Base-by-base conservation (phyloP, 1,140 invertebrate species). In the Dreissena rostriformis region DNA sequence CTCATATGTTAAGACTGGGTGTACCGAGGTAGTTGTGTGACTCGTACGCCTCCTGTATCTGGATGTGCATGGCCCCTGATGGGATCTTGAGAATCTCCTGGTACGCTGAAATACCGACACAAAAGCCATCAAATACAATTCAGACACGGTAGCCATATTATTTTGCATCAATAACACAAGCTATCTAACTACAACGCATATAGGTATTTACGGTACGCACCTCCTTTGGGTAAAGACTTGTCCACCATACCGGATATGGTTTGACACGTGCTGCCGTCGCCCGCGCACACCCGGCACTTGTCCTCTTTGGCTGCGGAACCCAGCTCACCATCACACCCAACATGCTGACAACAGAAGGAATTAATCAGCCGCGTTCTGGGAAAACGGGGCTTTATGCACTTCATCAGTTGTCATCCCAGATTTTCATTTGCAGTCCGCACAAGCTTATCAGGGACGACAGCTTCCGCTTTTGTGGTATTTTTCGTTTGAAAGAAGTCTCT, bases 291-390 rank as follows among this genome's bases (percentile, higher is more conserved):
- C 2, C 97, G 97, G 92, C 98, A 98, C 49, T 95, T 95, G 93
- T 98, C 97, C 82, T 97, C 94, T 73, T 95, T 94, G 80, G 95
- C 95, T 15, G 95, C 95, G 5, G 97, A 98, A 86, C 96, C 95
- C 22, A 98, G 94, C 74, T 95, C 94, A 90, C 97, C 96, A 93
- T 98, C 97, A 93, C 98, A 98, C 51, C 97, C 98, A 17, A 97
- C 97, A 55, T 95, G 95, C 85, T 94, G 84, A 14, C 39, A 39
- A 39, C 39, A 39, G 8, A 39, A 39, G 2, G 24, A 39, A 39
- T 39, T 8, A 39, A 39, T 39, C 2, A 39, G 39, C 39, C 39
- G 39, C 39, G 39, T 39, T 39, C 39, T 39, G 39, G 39, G 39
- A 39, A 39, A 39, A 39, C 39, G 2, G 39, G 39, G 8, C 39